These are phyloP conservation scores for Coremacera marginata DNA, from an alignment of 2,888 invertebrate species.

Conservation along the genomic window DNA sequence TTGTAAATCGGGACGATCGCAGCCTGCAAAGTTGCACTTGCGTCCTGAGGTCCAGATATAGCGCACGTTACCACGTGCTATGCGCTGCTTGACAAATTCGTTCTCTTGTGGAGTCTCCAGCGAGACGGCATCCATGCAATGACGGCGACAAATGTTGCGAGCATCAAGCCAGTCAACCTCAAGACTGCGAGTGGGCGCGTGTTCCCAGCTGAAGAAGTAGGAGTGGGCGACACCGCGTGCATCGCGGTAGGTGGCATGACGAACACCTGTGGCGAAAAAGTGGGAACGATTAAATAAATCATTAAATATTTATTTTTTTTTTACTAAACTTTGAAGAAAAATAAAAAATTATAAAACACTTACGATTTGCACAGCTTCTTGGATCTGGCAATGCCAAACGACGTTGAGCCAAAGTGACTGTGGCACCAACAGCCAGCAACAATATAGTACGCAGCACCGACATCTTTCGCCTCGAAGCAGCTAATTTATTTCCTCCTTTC, in stretches of 20 bases:
- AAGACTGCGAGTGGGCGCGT: slow-evolving; percentile 82
- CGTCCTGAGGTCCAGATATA: slow-evolving; percentile 94
- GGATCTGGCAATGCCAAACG: slow-evolving; percentile 90
- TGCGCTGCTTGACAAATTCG: slow-evolving; percentile 89
- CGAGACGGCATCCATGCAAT: slow-evolving; percentile 94
- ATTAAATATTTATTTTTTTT: no score
- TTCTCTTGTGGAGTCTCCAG: slow-evolving; percentile 91
- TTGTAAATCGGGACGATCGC: slow-evolving; percentile 84
- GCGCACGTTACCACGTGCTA: slow-evolving; percentile 81
- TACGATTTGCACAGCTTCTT: slow-evolving; percentile 89
- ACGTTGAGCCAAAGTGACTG: slow-evolving; percentile 81
- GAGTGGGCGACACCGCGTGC: slow-evolving; percentile 89
- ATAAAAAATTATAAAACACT: slow-evolving; percentile 69
- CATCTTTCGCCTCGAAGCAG: slow-evolving; percentile 39
- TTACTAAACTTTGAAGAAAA: no score
- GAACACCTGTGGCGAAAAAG: slow-evolving; percentile 76
- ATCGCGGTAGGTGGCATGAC: slow-evolving; percentile 89
- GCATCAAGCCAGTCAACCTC: slow-evolving; percentile 94
- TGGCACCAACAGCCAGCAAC: slow-evolving; percentile 77
- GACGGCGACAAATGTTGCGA: slow-evolving; percentile 90
- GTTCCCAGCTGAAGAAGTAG: slow-evolving; percentile 95
- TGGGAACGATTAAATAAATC: neutral
- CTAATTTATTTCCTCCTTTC: neutral
- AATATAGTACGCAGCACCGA: slow-evolving; percentile 68
- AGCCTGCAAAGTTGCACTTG: slow-evolving; percentile 93